Evolutionary conservation across 2,113 vertebrate species (phyloP).

Genomic region (Hippocampus barbouri): DNA sequence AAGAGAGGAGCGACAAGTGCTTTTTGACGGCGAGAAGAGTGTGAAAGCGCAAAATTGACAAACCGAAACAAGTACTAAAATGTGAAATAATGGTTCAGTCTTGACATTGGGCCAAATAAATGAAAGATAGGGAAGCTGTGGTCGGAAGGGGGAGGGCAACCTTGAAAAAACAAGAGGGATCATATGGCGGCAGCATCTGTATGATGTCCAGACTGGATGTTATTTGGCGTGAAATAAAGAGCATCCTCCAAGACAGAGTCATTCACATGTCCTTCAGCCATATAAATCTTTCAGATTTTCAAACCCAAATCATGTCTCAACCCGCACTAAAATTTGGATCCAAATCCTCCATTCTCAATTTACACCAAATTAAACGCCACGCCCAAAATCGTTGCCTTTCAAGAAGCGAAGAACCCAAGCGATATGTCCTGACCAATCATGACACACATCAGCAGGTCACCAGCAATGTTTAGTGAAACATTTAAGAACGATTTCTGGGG

Average conservation of each 20-base stretch:
- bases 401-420: no score
- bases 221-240: background rate
- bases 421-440: no score
- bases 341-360: background rate
- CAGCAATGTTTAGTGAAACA: no score
- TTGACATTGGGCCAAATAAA: background rate
- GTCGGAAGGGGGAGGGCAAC: background rate
- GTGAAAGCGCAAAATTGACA: constrained; percentile 36
- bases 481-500: no score
- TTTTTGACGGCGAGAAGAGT: constrained; percentile 27
- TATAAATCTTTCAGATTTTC: background rate
- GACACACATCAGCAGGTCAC: no score
- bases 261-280: no score
- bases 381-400: background rate
- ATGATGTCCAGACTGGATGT: background rate
- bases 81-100: constrained; percentile 11
- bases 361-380: background rate
- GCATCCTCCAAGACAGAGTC: no score
- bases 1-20: constrained; percentile 60
- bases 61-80: constrained; percentile 4
- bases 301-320: background rate
- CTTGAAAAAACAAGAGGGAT: background rate
- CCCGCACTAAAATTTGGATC: background rate
- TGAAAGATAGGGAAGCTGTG: background rate
- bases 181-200: background rate